Conservation (phyloP, 1,140 invertebrate species). For the Branchinecta lindahli region DNA sequence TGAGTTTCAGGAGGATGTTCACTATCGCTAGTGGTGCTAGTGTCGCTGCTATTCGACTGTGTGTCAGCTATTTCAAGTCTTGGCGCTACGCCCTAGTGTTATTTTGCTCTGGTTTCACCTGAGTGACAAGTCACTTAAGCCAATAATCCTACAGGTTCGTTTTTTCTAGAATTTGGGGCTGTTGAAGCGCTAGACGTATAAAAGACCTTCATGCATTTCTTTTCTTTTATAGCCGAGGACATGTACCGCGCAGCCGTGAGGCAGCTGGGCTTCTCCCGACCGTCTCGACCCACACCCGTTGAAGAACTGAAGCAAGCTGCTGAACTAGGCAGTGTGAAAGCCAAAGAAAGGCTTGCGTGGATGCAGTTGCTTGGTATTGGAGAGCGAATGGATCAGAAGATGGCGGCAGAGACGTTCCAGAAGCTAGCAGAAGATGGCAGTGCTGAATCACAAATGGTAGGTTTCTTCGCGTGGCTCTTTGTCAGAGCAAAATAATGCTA, state of each 20-base stretch:
- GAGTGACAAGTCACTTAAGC: too few species aligned
- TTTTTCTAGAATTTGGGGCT: not conserved
- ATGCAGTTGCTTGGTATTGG: slow-evolving; percentile 60
- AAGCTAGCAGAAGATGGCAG: slow-evolving; percentile 56
- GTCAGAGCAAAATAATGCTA: too few species aligned
- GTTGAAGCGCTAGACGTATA: not conserved
- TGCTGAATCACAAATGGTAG: slow-evolving; percentile 74
- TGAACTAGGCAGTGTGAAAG: slow-evolving; percentile 55
- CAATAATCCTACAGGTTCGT: too few species aligned
- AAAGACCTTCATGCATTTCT: not conserved
- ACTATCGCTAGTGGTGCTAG: too few species aligned
- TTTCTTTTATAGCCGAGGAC: slow-evolving; percentile 38
- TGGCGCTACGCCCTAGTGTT: too few species aligned
- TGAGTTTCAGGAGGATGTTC: too few species aligned
- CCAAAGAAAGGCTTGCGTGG: slow-evolving; percentile 70
- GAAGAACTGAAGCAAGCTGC: slow-evolving; percentile 53
- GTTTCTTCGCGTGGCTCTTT: slow-evolving; percentile 16
- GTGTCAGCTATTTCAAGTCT: too few species aligned
- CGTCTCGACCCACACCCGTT: slow-evolving; percentile 48
- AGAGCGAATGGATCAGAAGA: slow-evolving; percentile 52
- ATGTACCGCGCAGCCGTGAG: slow-evolving; percentile 46
- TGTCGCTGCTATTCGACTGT: too few species aligned
- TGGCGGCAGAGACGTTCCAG: slow-evolving; percentile 59
- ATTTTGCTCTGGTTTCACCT: too few species aligned
- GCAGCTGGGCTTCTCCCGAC: slow-evolving; percentile 46